A percentile compares a stretch with the other conserved stretches of the same genome.
Conservation (phyloP, 2,797 vertebrate species). For the Diglossa cyanea region DNA sequence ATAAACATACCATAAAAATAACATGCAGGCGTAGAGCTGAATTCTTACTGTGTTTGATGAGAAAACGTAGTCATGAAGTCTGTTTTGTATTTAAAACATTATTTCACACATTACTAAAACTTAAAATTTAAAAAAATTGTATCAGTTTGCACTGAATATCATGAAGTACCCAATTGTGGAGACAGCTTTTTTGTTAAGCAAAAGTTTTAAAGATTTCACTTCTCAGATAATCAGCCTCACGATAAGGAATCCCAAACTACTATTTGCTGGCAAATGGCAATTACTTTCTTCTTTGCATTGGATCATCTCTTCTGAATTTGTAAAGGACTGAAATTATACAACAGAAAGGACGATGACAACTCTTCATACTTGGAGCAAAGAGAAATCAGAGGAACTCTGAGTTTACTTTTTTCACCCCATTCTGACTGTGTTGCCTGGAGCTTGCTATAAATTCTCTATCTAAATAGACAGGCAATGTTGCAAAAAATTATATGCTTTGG, state of each 20-base stretch:
- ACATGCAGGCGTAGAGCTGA: background rate
- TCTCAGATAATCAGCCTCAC: background rate
- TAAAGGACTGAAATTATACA: background rate
- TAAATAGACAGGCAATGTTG: background rate
- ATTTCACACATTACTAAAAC: background rate
- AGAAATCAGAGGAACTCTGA: background rate
- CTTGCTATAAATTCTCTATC: background rate
- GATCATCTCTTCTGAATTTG: background rate
- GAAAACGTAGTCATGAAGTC: background rate
- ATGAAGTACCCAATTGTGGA: background rate
- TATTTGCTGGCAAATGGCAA: background rate
- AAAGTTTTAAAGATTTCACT: background rate
- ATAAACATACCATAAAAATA: background rate
- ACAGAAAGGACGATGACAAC: background rate
- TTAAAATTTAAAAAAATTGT: background rate
- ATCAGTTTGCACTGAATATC: background rate
- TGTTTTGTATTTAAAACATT: constrained; percentile 7
- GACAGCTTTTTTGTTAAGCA: background rate
- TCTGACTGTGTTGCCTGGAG: background rate
- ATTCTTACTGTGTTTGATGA: constrained; percentile 1
- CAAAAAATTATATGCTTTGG: background rate
- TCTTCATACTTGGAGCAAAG: background rate
- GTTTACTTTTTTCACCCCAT: background rate
- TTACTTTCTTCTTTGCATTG: background rate
- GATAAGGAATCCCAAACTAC: background rate